phyloP scores from a whole-genome alignment of 2,888 invertebrate genomes.

The Ferrisia virgata region DNA sequence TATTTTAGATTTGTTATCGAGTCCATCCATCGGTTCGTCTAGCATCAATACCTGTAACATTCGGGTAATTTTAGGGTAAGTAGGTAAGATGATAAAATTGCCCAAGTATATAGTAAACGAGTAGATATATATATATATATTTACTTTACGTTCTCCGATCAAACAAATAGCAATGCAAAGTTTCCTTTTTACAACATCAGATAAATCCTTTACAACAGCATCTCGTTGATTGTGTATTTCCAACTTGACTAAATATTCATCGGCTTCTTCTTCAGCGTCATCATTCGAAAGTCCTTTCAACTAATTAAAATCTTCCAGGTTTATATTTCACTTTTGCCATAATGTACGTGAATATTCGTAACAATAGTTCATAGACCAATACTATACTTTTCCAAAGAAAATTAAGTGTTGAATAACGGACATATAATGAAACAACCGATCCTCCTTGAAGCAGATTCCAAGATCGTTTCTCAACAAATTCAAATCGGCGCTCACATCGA shows the following conservation, averaged over 20 bases:
- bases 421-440: not conserved
- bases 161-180: not conserved
- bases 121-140: not conserved
- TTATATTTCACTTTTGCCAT: not conserved
- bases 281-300: not conserved
- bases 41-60: not conserved
- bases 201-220: not conserved
- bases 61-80: not conserved
- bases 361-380: not conserved
- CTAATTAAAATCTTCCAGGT: not conserved
- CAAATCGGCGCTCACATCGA: not conserved
- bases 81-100: not conserved
- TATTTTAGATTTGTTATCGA: not conserved
- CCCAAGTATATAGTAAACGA: not conserved
- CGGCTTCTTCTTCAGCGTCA: not conserved
- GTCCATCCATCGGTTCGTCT: not conserved
- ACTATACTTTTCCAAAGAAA: not conserved
- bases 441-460: not conserved
- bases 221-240: not conserved
- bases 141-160: not conserved
- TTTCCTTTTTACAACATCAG: not conserved
- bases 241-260: not conserved
- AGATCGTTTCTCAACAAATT: not conserved
- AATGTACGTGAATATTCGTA: not conserved
- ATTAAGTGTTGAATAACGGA: not conserved